phyloP scores from a whole-genome alignment of 1,140 invertebrate species.

The Chionoecetes opilio region DNA sequence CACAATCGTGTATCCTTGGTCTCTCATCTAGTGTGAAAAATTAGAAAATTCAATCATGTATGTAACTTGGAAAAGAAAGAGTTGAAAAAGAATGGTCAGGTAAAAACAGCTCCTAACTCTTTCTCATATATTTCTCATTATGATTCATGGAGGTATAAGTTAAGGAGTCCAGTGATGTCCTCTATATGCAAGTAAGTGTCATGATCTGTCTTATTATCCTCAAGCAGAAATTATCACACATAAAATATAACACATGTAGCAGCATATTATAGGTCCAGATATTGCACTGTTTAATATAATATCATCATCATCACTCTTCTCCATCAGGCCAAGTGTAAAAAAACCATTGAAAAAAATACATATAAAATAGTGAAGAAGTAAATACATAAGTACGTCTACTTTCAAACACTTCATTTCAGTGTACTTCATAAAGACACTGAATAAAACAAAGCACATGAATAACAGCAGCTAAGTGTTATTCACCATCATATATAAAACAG shows the following conservation, averaged over 20 bases:
- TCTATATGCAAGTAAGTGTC: slow-evolving; percentile 14
- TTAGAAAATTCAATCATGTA: slow-evolving; percentile 69
- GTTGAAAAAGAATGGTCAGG: slow-evolving; percentile 33
- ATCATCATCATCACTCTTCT: slow-evolving; percentile 13
- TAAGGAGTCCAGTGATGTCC: slow-evolving; percentile 24
- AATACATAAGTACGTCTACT: background rate
- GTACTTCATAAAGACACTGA: background rate
- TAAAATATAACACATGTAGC: background rate
- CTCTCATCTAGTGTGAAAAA: slow-evolving; percentile 73
- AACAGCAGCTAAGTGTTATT: background rate
- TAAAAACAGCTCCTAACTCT: no score
- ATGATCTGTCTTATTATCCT: slow-evolving; percentile 20
- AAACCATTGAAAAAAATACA: background rate
- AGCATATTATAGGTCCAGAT: slow-evolving; percentile 27
- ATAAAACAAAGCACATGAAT: background rate
- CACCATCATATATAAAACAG: background rate
- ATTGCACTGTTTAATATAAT: slow-evolving; percentile 36
- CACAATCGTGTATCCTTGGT: slow-evolving; percentile 61
- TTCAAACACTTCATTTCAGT: background rate
- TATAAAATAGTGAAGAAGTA: background rate
- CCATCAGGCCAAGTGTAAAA: background rate
- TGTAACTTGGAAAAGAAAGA: slow-evolving; percentile 53
- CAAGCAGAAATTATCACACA: background rate
- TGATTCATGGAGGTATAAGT: slow-evolving; percentile 15
- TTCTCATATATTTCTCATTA: slow-evolving; percentile 9